Base-by-base conservation (phyloP, 2,797 vertebrate genomes). In the Kryptolebias ocellatus region DNA sequence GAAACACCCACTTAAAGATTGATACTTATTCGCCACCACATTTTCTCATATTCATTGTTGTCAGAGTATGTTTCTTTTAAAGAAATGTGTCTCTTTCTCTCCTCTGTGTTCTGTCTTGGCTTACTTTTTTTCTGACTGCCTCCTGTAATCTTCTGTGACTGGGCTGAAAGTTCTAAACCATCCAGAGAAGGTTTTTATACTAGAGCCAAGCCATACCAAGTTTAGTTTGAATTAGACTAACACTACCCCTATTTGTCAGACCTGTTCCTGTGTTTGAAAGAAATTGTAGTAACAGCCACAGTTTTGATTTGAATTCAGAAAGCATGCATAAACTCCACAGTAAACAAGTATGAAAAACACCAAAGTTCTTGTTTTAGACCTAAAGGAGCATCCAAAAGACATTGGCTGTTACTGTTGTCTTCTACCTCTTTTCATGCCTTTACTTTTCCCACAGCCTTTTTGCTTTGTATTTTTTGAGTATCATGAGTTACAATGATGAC, bases 401-500 rank as follows among this genome's bases (percentile, higher is more conserved):
- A 74, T 72, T 45, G 54, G 50, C 55, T 75, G 67, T 76, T 55
- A 46, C 51, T 51, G 20, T 56, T 59, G 37, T 39, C 37, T 53
- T 76, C 34, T 1, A 37, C 16, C 72, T 67, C 46, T 54, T n/a
- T 71, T 63, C 37, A 52, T 74, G 51, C 60, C 52, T 42, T 49
- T 60, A 69, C 68, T 42, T n/a, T 70, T 45, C 52, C 61, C 51
- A 39, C 24, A 46, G 14, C 39, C 37, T 46, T 64, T 27, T 52
- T 65, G 64, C 39, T 11, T 18, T 61, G 27, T 49, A 54, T 83
- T 81, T 74, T 28, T 61, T 53, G 37, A 56, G 55, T 78, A 75
- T 78, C 63, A 72, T 70, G 77, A 85, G 54, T 83, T 89, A 63
- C 55, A 74, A 59, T 83, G 83, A 87, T 86, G 58, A 77, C 62